Base-by-base conservation (phyloP, 2,797 vertebrate genomes). In the Steatocranus sp. region DNA sequence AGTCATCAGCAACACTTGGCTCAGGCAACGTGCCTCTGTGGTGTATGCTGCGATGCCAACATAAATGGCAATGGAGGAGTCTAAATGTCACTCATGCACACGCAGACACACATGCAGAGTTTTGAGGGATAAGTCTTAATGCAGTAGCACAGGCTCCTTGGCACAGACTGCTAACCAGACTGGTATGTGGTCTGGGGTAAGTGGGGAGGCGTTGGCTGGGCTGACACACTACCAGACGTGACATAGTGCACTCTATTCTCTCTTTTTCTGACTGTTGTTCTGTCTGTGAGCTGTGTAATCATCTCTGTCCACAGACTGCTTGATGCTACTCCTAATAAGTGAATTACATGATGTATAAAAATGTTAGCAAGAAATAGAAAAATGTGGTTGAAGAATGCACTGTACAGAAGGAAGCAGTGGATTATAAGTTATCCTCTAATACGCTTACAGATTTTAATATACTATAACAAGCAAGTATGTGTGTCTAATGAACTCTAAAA, bases 1-100 rank as follows among this genome's bases (percentile, higher is more conserved):
- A 94, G 93, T 95, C 91, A 93, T 94, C 93, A 92, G 91, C 92
- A 87, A 79, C 88, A 90, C 90, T 93, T 94, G 94, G 94, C 94
- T 90, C 88, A 46, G 78, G 61, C 79, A 2, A 82, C 5, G 87
- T 82, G 89, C 84, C 93, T 93, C 89, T 91, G 94, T 78, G 93
- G 93, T 91, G 79, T 83, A 83, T 74, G 9, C 90, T 56, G 79
- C 11, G 87, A 92, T 92, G 94, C 94, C 93, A 94, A 94, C 90
- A 93, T 93, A 94, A 95, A 94, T 94, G 91, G 90, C 92, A 93
- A 80, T 68, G 87, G 90, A 91, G 86, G 83, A 93, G 91, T 90
- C 88, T 93, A 93, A 95, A 94, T 95, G 94, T 95, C 93, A 92
- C 82, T 89, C 94, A 88, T 85, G 84, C 88, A 86, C 92, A 92